Conservation (phyloP, 2,888 invertebrate species). For the Eupelmus urozonus region DNA sequence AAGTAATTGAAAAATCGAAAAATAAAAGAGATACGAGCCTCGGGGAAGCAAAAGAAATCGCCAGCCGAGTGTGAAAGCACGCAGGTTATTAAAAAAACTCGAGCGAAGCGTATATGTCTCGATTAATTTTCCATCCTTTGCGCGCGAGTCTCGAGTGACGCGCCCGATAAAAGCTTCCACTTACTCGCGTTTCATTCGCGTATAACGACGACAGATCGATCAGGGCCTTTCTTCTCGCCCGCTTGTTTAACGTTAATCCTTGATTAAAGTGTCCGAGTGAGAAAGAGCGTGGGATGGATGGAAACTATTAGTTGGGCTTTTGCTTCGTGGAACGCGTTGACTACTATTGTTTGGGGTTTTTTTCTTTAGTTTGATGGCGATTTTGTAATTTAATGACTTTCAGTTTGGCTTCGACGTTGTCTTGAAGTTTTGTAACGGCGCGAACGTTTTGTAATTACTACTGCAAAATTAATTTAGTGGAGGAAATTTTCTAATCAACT, state of each 20-base stretch:
- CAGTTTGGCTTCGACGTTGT: too few relatives aligned
- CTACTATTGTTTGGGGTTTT: too few relatives aligned
- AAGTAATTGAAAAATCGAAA: constrained; percentile 39
- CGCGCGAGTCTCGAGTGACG: constrained; percentile 18
- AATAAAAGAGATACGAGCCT: neutral
- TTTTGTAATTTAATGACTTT: too few relatives aligned
- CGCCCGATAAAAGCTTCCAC: constrained; percentile 41
- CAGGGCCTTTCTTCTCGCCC: neutral
- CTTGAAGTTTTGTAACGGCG: too few relatives aligned
- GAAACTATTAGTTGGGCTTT: too few relatives aligned
- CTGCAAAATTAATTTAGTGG: too few relatives aligned
- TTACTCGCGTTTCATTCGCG: constrained; percentile 6
- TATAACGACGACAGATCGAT: constrained; percentile 21
- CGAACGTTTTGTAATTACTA: too few relatives aligned
- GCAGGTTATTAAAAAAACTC: constrained; percentile 23
- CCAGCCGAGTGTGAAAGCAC: neutral
- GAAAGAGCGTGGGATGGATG: too few relatives aligned
- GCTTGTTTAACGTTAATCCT: neutral
- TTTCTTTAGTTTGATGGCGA: too few relatives aligned
- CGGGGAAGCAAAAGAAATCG: neutral
- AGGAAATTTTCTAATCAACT: too few relatives aligned
- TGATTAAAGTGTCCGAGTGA: neutral
- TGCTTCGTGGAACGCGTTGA: too few relatives aligned
- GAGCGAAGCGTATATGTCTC: constrained; percentile 14
- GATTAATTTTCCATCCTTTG: constrained; percentile 32